Percentiles rank a stretch among this genome's conserved stretches.
These are phyloP conservation scores for Centroberyx gerrardi DNA, from an alignment of 2,797 vertebrate species.

Conservation along the genomic window DNA sequence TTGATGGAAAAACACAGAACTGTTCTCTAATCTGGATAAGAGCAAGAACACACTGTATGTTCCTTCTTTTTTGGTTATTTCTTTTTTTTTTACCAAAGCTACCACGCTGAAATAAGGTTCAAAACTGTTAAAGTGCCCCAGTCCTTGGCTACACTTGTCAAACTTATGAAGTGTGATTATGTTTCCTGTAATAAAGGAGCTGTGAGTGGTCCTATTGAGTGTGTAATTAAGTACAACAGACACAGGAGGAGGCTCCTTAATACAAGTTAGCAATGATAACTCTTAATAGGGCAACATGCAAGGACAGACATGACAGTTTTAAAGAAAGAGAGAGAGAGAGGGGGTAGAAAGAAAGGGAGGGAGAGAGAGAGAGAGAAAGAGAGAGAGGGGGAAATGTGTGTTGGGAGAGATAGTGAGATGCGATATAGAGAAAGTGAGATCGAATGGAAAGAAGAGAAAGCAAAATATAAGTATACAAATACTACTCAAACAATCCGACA, in stretches of 20 bases:
- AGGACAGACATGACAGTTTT: slow-evolving; percentile 28
- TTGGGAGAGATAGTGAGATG: not conserved
- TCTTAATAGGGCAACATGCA: slow-evolving; percentile 50
- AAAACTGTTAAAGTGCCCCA: not conserved
- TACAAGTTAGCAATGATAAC: slow-evolving; percentile 53
- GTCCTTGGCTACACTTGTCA: not conserved
- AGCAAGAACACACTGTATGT: not conserved
- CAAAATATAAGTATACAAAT: not conserved
- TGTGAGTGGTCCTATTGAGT: slow-evolving; percentile 5
- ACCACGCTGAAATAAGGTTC: not conserved
- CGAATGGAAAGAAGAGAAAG: not conserved
- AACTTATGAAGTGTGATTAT: not conserved
- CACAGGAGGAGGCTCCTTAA: slow-evolving; percentile 49
- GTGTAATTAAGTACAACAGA: slow-evolving; percentile 33
- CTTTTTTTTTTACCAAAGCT: not conserved
- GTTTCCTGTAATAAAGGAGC: not conserved
- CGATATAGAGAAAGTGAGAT: slow-evolving; percentile 24
- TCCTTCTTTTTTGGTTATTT: not conserved
- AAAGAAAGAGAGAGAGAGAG: not conserved
- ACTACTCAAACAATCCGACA: not conserved
- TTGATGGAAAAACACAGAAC: no score
- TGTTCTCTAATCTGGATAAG: not conserved
- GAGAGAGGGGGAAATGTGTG: not conserved
- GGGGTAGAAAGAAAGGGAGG: slow-evolving; percentile 7
- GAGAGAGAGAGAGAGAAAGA: not conserved